phyloP scores from a whole-genome alignment of 2,797 vertebrate species.

The Monodelphis domestica region DNA sequence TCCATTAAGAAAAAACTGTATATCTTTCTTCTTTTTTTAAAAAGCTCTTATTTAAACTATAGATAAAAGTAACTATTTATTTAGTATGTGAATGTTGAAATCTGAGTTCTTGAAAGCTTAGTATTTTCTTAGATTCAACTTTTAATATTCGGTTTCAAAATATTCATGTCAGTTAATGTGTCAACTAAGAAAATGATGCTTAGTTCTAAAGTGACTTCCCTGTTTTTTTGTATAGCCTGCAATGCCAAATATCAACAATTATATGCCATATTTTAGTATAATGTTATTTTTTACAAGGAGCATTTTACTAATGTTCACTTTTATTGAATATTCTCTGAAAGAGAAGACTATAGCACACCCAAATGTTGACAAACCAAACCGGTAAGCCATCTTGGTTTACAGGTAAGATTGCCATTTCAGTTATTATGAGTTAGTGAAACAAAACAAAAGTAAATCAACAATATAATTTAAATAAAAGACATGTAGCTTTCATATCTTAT shows the following conservation, averaged over 20 bases:
- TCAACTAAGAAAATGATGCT: constrained; percentile 29
- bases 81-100: background rate
- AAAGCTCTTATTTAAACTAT: constrained; percentile 34
- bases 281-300: background rate
- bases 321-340: constrained; percentile 6
- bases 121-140: background rate
- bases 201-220: background rate
- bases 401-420: constrained; percentile 30
- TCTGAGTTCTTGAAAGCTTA: background rate
- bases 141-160: background rate
- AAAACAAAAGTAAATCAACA: background rate
- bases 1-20: background rate
- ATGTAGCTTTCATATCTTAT: constrained; percentile 11
- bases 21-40: background rate
- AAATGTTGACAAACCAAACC: constrained; percentile 2
- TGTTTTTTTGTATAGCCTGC: background rate
- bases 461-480: constrained; percentile 28
- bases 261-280: background rate
- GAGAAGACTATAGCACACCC: constrained; percentile 1
- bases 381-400: constrained; percentile 23
- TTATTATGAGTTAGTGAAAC: constrained; percentile 50
- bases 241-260: background rate
- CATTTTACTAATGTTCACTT: background rate
- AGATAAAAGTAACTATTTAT: constrained; percentile 2
- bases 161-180: background rate